Evolutionary conservation across 1,140 invertebrate species (phyloP).

Genomic region (Polypedilum vanderplanki): DNA sequence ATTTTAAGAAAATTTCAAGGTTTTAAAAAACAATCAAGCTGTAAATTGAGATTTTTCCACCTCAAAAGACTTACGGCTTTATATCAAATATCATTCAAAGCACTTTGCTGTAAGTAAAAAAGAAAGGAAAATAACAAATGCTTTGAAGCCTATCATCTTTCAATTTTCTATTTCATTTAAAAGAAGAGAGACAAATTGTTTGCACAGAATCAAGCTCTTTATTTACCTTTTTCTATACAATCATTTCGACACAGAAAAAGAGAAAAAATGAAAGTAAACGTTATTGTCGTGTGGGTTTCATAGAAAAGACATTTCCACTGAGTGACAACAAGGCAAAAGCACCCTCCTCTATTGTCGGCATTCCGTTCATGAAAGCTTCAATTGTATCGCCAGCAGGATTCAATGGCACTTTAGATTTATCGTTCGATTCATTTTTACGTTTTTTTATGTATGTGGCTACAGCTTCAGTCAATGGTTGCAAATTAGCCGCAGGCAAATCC

Average conservation of each 20-base stretch:
- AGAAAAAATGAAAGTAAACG: neutral
- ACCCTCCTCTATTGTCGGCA: neutral
- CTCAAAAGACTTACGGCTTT: no score
- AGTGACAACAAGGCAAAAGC: neutral
- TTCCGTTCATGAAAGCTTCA: neutral
- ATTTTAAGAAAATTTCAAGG: neutral
- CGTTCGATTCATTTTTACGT: neutral
- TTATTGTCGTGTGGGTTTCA: neutral
- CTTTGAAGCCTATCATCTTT: no score
- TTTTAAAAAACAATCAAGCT: neutral
- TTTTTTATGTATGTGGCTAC: neutral
- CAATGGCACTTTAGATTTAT: constrained; percentile 14
- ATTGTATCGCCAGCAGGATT: constrained; percentile 10
- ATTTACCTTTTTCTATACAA: neutral
- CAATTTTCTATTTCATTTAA: no score
- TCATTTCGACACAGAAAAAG: neutral
- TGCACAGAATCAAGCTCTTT: no score
- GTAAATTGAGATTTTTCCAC: no score
- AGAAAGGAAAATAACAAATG: no score
- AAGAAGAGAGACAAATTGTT: no score
- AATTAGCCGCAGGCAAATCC: constrained; percentile 42
- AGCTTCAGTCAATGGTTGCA: constrained; percentile 41
- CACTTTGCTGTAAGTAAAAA: no score
- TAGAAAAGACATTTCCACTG: neutral
- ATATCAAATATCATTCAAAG: no score